Base-by-base conservation (phyloP, 2,797 vertebrate genomes). In the Euphonia xanthogaster region DNA sequence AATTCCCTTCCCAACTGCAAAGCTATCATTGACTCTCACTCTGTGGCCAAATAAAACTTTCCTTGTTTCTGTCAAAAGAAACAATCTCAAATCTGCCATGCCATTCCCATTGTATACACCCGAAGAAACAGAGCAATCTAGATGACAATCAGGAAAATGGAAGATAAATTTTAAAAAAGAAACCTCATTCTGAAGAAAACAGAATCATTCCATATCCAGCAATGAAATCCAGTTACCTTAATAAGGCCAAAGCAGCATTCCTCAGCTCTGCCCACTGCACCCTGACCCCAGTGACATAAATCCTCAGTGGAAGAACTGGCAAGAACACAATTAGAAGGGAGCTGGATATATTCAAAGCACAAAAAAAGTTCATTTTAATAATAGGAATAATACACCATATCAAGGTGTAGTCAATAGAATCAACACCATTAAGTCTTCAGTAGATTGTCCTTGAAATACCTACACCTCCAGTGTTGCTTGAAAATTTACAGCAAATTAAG, bases 401-500 rank as follows among this genome's bases (percentile, higher is more conserved):
- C 71, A 28, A 37, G 63, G 45, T 62, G 33, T 66, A 62, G 23
- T 81, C 90, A 77, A 93, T 42, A 71, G 70, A 88, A 85, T 83
- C 93, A 92, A 47, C 15, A 37, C 76, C 67, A 88, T 86, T 86
- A 95, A 95, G 63, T 82, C 91, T 79, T 85, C 40, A 71, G 44
- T 5, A 81, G 44, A 70, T 9, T 7, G 54, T 39, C 37, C 73
- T 71, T 78, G 23, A 83, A 95, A 71, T 54, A 86, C 31, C 75
- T 84, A 7, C 62, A 89, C 57, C 70, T 95, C 83, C 86, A 96
- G 81, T 88, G 94, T 50, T 74, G 63, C 47, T 91, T 74, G 77
- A 93, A 96, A 96, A 94, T 81, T 86, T 90, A 92, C 67, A 97
- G 90, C 51, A 92, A 88, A 88, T 95, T 92, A 94, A 73, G 42